Percentiles rank a stretch among this genome's conserved stretches.
Conservation (phyloP, 2,888 invertebrate species). For the Cordilura impudica region DNA sequence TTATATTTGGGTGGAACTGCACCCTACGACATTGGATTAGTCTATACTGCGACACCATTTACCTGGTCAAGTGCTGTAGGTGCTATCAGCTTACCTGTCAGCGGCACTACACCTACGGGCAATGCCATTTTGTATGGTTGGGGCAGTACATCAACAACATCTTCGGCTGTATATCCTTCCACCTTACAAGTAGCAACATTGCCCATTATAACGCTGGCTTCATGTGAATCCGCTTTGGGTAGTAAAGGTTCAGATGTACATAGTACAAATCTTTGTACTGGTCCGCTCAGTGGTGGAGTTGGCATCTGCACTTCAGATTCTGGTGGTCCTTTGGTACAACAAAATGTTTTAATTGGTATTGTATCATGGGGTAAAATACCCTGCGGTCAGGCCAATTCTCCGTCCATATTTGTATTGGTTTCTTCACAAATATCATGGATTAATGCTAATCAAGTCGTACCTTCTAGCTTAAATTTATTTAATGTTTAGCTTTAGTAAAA, state of each 20-base stretch:
- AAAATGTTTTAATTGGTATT: slow-evolving; percentile 75
- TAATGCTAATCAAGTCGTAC: slow-evolving; percentile 64
- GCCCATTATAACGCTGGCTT: slow-evolving; percentile 68
- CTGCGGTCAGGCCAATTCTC: slow-evolving; percentile 76
- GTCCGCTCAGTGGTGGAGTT: slow-evolving; percentile 71
- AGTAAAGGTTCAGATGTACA: slow-evolving; percentile 68
- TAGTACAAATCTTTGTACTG: slow-evolving; percentile 73
- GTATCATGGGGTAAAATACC: slow-evolving; percentile 79
- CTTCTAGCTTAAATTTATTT: background rate
- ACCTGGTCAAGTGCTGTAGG: slow-evolving; percentile 69
- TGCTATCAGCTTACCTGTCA: slow-evolving; percentile 68
- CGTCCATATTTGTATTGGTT: slow-evolving; percentile 78
- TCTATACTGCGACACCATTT: slow-evolving; percentile 71
- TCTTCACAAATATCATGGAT: slow-evolving; percentile 78
- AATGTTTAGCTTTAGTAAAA: too few relatives aligned
- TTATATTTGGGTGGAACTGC: slow-evolving; percentile 72
- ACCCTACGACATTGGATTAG: slow-evolving; percentile 74
- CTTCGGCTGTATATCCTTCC: slow-evolving; percentile 64
- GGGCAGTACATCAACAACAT: slow-evolving; percentile 73
- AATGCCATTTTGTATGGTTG: slow-evolving; percentile 73
- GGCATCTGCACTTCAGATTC: slow-evolving; percentile 75
- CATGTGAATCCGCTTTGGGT: slow-evolving; percentile 70
- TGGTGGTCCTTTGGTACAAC: slow-evolving; percentile 72
- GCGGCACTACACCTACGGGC: slow-evolving; percentile 67
- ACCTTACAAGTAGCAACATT: slow-evolving; percentile 71